phyloP scores from a whole-genome alignment of 2,888 invertebrate genomes.

The Drosophila merina region DNA sequence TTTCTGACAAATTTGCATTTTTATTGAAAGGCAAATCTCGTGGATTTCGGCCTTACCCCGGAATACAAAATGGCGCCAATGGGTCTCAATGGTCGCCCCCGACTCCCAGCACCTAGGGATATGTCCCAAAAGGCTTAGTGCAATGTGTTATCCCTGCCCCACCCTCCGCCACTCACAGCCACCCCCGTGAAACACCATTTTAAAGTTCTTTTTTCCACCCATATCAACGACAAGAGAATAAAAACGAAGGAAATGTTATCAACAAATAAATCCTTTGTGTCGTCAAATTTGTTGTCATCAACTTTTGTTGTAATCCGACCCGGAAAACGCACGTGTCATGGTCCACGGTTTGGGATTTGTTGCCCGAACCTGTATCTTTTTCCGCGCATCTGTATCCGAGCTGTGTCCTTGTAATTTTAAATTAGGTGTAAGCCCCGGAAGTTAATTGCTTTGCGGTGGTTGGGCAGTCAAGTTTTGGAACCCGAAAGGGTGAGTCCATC shows the following conservation, averaged over 20 bases:
- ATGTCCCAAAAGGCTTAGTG: conserved; percentile 73
- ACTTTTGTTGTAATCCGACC: conserved; percentile 57
- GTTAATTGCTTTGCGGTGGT: conserved; percentile 73
- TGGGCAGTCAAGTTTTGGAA: too few species aligned
- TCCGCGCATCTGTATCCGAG: conserved; percentile 33
- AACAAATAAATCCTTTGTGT: conserved; percentile 81
- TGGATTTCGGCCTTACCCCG: conserved; percentile 76
- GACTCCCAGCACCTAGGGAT: conserved; percentile 37
- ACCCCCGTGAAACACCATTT: conserved; percentile 54
- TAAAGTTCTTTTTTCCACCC: conserved; percentile 61
- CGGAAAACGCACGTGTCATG: conserved; percentile 69
- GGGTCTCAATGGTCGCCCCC: conserved; percentile 37
- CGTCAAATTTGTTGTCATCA: conserved; percentile 80
- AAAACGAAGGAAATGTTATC: conserved; percentile 63
- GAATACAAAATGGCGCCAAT: conserved; percentile 71
- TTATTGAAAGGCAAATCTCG: conserved; percentile 84
- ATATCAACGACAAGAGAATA: conserved; percentile 4
- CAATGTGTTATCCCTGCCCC: conserved; percentile 51
- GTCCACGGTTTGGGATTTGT: conserved; percentile 38
- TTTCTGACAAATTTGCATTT: conserved; percentile 81
- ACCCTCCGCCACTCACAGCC: neutral
- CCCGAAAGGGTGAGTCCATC: too few species aligned
- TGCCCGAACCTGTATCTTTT: conserved; percentile 32
- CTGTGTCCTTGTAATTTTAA: conserved; percentile 68
- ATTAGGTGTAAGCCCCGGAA: conserved; percentile 78